Base-by-base conservation (phyloP, 2,888 invertebrate species). In the Drosophila basisetae region DNA sequence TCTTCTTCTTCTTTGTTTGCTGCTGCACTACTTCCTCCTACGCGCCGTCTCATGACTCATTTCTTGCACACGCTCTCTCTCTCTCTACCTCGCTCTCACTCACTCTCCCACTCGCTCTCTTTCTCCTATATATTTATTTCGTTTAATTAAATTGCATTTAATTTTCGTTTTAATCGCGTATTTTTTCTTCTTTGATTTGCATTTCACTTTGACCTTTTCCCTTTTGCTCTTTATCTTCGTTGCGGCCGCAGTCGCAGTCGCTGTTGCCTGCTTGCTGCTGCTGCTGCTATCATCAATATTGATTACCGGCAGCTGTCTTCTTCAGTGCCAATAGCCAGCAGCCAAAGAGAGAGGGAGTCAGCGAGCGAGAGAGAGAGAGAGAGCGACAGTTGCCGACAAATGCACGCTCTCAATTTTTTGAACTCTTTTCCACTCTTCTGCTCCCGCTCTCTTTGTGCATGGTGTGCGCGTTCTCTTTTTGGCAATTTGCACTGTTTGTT, bases 271-370 rank as follows among this genome's bases (percentile, higher is more conserved):
- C 43, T 22, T 35, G 35, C 66, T 70, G 50, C 73, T 83, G 79
- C 64, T 70, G 50, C 73, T 83, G 77, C 90, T 86, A 82, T 86
- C 82, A 90, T 87, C 90, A 88, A 88, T 88, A 88, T 88, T 88
- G 87, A 88, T 88, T 88, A 89, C 87, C 87, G 87, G 87, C 90
- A 87, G 86, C 86, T 90, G 87, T 90, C 87, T 85, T 78, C 74
- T 76, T 68, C 73, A 67, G 63, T 67, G 68, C 59, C 75, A 74
- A 52, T 53, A 55, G 55, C 25, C 41, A 65, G 39, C 33, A 25
- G 7, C 25, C 25, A 47, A 47, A 47, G 47, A 47, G 47, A 52
- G 49, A 65, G 68, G 52, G 66, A 50, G 53, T 35, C 41, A 58
- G 39, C 54, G 50, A 66, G 62, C 41, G 50, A 55, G 56, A 60